These are phyloP conservation scores for Pyrrhosoma nymphula DNA, from an alignment of 2,888 invertebrate genomes.

Conservation along the genomic window DNA sequence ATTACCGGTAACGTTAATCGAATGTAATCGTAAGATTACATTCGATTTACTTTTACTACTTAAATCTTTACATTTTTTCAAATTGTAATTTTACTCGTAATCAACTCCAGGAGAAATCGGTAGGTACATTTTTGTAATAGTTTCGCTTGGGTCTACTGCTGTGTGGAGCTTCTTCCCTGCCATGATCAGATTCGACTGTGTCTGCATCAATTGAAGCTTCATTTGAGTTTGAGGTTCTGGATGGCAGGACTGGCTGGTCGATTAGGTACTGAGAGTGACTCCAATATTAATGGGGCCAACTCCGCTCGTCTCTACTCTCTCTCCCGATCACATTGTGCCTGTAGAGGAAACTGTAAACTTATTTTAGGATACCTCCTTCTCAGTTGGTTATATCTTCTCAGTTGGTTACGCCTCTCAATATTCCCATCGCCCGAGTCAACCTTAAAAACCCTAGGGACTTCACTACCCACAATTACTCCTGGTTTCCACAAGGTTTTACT, in stretches of 20 bases:
- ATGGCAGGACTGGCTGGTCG: background rate
- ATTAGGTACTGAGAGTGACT: background rate
- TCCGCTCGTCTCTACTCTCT: background rate
- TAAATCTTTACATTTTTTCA: too few relatives aligned
- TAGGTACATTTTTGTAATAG: too few relatives aligned
- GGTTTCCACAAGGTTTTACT: background rate
- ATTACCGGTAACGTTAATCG: too few relatives aligned
- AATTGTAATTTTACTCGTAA: too few relatives aligned
- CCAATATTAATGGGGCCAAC: background rate
- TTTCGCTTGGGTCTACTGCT: background rate
- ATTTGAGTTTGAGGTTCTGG: background rate
- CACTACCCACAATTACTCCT: background rate
- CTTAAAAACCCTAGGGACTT: background rate
- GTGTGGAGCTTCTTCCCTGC: background rate
- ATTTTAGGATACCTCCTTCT: background rate
- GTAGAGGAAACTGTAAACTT: background rate
- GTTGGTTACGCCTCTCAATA: background rate
- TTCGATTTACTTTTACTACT: too few relatives aligned
- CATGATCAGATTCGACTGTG: background rate
- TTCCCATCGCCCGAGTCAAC: background rate
- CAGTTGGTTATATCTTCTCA: too few relatives aligned
- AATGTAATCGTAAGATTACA: too few relatives aligned
- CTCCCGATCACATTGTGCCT: background rate
- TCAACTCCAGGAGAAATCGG: too few relatives aligned
- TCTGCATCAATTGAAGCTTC: background rate